phyloP scores from a whole-genome alignment of 2,113 vertebrate genomes.

The Embiotoca jacksoni region DNA sequence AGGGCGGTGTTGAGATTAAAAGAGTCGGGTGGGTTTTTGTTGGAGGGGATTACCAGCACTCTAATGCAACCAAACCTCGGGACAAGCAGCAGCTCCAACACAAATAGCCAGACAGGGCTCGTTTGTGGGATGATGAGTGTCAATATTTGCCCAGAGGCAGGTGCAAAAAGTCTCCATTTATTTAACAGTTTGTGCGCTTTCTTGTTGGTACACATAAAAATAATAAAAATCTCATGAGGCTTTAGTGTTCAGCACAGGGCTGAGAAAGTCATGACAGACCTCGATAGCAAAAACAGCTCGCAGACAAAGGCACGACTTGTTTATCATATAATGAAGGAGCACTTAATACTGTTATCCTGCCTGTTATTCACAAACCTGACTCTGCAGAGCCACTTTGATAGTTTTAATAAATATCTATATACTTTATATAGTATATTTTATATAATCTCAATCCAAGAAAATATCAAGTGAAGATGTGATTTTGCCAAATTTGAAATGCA shows the following conservation, averaged over 20 bases:
- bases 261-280: constrained; percentile 70
- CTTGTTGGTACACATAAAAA: constrained; percentile 56
- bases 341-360: no score
- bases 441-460: no score
- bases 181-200: constrained; percentile 39
- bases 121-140: constrained; percentile 78
- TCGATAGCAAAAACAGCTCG: constrained; percentile 23
- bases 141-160: constrained; percentile 85
- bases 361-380: no score
- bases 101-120: constrained; percentile 67
- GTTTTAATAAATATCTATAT: no score
- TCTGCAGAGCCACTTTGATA: no score
- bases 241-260: constrained; percentile 38
- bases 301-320: not conserved
- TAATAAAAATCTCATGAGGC: constrained; percentile 47
- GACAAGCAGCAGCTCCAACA: constrained; percentile 67
- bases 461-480: not conserved
- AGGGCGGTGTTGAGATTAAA: constrained; percentile 72
- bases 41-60: constrained; percentile 85
- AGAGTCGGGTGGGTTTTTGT: constrained; percentile 85
- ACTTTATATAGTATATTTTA: no score
- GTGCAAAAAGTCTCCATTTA: constrained; percentile 76
- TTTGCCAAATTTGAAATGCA: not conserved
- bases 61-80: constrained; percentile 79
- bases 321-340: not conserved